Conservation (phyloP, 2,113 vertebrate species). For the Corythaeola cristata region DNA sequence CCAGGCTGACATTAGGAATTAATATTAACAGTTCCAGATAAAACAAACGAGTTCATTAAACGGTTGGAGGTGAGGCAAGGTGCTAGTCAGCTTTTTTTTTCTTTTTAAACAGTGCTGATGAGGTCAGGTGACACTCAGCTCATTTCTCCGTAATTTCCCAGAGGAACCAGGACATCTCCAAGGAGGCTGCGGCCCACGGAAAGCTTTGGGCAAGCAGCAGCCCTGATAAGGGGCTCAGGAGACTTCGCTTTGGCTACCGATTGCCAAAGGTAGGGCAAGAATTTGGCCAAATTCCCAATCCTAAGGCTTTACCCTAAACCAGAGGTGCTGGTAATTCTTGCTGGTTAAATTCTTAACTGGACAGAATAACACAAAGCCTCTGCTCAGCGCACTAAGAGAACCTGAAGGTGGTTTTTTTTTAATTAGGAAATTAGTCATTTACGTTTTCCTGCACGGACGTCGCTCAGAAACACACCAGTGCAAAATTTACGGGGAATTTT, state of each 20-base stretch:
- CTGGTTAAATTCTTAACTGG: not conserved
- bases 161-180: too few species aligned
- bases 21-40: not conserved
- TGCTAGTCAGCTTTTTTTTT: not conserved
- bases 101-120: not conserved
- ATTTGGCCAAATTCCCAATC: not conserved
- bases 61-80: not conserved
- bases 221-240: too few species aligned
- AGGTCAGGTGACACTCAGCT: not conserved
- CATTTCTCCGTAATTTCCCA: too few species aligned
- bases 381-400: not conserved
- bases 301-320: not conserved
- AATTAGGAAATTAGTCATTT: not conserved
- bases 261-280: not conserved
- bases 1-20: not conserved
- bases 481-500: too few species aligned
- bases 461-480: not conserved
- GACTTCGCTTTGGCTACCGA: not conserved
- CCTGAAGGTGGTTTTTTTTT: not conserved
- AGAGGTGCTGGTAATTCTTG: not conserved
- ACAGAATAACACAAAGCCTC: not conserved
- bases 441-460: not conserved
- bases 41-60: not conserved
- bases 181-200: too few species aligned
- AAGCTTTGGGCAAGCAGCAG: not conserved